Base-by-base conservation (phyloP, 2,797 vertebrate species). In the Anguilla marmorata region DNA sequence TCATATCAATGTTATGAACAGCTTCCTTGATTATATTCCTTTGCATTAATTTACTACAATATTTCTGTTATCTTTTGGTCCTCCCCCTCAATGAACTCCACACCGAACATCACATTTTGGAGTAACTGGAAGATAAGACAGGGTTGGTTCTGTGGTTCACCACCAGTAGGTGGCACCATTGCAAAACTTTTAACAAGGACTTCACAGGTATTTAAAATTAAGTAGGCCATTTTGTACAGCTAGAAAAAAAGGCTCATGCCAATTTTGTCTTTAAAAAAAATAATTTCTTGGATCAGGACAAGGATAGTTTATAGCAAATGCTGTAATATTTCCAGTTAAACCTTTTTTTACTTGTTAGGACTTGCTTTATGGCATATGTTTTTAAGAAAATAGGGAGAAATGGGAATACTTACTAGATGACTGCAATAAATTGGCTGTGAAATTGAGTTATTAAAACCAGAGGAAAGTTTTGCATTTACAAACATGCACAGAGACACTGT, bases 111-210 rank as follows among this genome's bases (percentile, higher is more conserved):
- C 3, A 5, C 37, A 41, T 72, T 33, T 33, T 11, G 30, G 30
- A 14, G 11, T 33, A 74, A 2, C 74, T 16, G 74, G 24, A 79
- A 37, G 30, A 79, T 58, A 76, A 30, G 50, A 8, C 79, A 83
- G 52, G 19, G 19, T 69, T 50, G 19, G 80, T 63, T 52, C 16
- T 33, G n/a, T n/a, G 60, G 4, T 54, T 72, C 63, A 54, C 87
- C 87, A 79, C 87, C 87, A 79, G 72, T 24, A 85, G 84, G 69
- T 88, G 87, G 87, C 50, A 85, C 33, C 16, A 88, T 58, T 86
- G 60, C 63, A 21, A 50, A 12, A 48, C 24, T 52, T 85, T 85
- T 85, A 7, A 60, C 56, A 19, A 3, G 33, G 58, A 84, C 33
- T 72, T 72, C 11, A 12, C 69, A 12, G 69, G 27, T 9, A 11